Evolutionary conservation across 2,797 vertebrate genomes (phyloP), one percentile per base, ranked within the genome.

Genomic region (Rhyacichthys aspro): DNA sequence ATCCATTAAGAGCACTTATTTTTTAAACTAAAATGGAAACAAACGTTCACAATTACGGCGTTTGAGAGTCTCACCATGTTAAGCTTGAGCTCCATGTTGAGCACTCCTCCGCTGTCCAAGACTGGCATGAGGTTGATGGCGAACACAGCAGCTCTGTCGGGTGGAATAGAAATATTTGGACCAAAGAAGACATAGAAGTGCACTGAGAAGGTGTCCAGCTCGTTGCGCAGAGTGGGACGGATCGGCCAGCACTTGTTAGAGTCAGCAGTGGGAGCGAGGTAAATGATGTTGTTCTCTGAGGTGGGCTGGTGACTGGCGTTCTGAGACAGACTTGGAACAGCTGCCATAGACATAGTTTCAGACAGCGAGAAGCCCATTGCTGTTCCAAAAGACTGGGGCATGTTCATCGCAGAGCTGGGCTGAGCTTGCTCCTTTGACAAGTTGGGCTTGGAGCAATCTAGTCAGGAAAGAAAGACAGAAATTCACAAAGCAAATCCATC

Each of bases 151-250:
- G 96, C 94, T 45, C 93, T 91, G 79, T 96, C 95, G 0, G 97
- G 95, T 0, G 95, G 96, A 36, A 99, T 89, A 0, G 95, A 95
- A 64, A 99, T 96, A 0, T 97, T 99, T 57, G 96, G 98, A 16
- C 97, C 96, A 0, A 98, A 99, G 91, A 99, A 99, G 79, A 99
- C 95, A 70, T 98, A 99, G 92, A 99, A 99, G 88, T 98, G 98
- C 61, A 98, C 96, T 0, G 98, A 99, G 90, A 99, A 98, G 71
- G 98, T 97, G 85, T 99, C 97, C 86, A 99, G 89, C 84, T 99
- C 98, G 0, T 99, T 99, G 68, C 98, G 94, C 69, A 99, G 91
- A 0, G 97, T 99, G 0, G 98, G 98, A 0, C 95, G 94, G 61
- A 98, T 92, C 0, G 97, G 98, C 96, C 97, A 98, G 85, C 98